Evolutionary conservation across 1,140 invertebrate species (phyloP).

Genomic region (Microvelia longipes): DNA sequence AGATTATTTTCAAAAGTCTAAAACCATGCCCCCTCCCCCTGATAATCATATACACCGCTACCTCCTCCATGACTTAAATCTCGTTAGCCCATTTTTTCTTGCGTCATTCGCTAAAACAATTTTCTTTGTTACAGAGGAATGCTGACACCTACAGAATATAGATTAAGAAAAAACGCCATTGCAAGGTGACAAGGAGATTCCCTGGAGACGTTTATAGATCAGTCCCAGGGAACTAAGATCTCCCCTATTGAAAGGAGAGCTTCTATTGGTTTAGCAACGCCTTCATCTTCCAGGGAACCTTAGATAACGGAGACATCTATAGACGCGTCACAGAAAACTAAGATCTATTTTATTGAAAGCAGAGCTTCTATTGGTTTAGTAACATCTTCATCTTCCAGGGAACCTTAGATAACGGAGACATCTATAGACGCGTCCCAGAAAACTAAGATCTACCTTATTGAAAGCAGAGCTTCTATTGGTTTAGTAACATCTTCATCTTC

Average conservation of each 20-base stretch:
- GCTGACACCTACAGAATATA: neutral
- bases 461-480: neutral
- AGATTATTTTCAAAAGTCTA: too few relatives aligned
- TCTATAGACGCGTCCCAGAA: neutral
- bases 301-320: neutral
- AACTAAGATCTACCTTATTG: neutral
- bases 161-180: neutral
- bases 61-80: too few relatives aligned
- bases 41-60: too few relatives aligned
- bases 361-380: neutral
- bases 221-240: neutral
- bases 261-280: neutral
- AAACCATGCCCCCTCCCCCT: too few relatives aligned
- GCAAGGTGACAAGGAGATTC: neutral
- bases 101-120: too few relatives aligned
- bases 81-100: too few relatives aligned
- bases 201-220: neutral
- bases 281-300: neutral
- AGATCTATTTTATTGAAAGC: neutral
- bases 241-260: neutral
- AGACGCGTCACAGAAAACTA: neutral
- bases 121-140: neutral
- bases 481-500: neutral
- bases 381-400: neutral
- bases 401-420: neutral